A percentile compares a stretch with the other conserved stretches of the same genome.
Evolutionary conservation across 2,113 vertebrate genomes (phyloP).

Genomic region (Mesocricetus auratus): DNA sequence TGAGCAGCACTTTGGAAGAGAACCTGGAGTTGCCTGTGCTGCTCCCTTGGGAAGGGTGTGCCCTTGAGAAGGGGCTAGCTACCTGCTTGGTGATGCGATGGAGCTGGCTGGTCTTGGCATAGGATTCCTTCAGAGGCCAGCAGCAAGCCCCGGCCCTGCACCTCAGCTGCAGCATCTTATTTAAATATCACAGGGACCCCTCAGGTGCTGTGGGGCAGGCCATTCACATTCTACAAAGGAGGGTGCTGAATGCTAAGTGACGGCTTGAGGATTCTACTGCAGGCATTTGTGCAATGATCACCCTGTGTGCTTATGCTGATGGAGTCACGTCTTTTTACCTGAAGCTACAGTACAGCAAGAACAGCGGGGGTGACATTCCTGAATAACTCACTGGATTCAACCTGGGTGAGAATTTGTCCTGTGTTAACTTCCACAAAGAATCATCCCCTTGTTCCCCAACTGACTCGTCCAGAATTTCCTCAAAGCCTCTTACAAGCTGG

Average conservation of each 20-base stretch:
- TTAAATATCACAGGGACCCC: rapidly evolving
- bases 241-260: neutral
- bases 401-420: rapidly evolving
- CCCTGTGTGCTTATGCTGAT: rapidly evolving
- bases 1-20: neutral
- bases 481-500: neutral
- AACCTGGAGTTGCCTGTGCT: rapidly evolving
- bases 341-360: rapidly evolving
- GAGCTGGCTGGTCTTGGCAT: rapidly evolving
- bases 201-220: rapidly evolving
- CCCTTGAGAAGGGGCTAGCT: neutral
- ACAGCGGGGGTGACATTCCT: neutral
- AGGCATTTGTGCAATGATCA: rapidly evolving
- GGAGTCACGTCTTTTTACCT: rapidly evolving
- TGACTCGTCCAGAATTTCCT: rapidly evolving
- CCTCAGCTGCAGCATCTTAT: rapidly evolving
- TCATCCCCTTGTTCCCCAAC: rapidly evolving
- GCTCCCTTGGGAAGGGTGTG: rapidly evolving
- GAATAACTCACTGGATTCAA: rapidly evolving
- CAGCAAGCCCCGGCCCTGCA: rapidly evolving
- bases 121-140: neutral
- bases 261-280: rapidly evolving
- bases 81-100: neutral
- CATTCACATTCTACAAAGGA: rapidly evolving
- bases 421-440: rapidly evolving